Base-by-base conservation (phyloP, 2,888 invertebrate species). In the Meteorus cinctellus region DNA sequence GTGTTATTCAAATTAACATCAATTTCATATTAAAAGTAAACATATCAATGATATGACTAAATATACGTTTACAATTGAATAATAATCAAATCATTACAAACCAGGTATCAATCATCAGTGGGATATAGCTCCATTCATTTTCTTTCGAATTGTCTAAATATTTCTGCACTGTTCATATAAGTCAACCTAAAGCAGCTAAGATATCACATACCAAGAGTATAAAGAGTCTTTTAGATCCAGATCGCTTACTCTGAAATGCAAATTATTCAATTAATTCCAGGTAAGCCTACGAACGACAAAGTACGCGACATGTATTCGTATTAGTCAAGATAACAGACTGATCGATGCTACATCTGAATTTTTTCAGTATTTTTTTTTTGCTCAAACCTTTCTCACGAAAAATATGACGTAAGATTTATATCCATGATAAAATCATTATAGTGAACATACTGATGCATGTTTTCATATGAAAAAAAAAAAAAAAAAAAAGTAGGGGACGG, bases 191-290 rank as follows among this genome's bases (percentile, higher is more conserved):
- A 19, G 10, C 6, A 5, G n/a, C 24, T 6, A 4, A 55, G 24
- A 55, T 19, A 24, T 55, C 19, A 55, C 6, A 55, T 48, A 48
- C n/a, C 6, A 19, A 55, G 19, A 24, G 19, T 55, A 24, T 55
- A 55, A 19, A 6, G 8, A 19, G 19, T 55, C 19, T 55, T 19
- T 55, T 19, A 59, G 55, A 55, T 34, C 6, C 24, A 59, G n/a
- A 62, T 62, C 31, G 62, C 4, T 31, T 14, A 36, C 36, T 70
- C 69, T 24, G 12, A 55, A 70, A 59, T 70, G 69, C 69, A 70
- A 70, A 70, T 70, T 10, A 59, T 70, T 70, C 59, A 70, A 70
- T 70, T 70, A 70, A 59, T 55, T 19, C 59, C 24, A 55, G 10
- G 55, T 55, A 55, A 24, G 19, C 5, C 4, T 1, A 19, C 4